Evolutionary conservation across 2,797 vertebrate genomes (phyloP).

Genomic region (Rallus crepitans): DNA sequence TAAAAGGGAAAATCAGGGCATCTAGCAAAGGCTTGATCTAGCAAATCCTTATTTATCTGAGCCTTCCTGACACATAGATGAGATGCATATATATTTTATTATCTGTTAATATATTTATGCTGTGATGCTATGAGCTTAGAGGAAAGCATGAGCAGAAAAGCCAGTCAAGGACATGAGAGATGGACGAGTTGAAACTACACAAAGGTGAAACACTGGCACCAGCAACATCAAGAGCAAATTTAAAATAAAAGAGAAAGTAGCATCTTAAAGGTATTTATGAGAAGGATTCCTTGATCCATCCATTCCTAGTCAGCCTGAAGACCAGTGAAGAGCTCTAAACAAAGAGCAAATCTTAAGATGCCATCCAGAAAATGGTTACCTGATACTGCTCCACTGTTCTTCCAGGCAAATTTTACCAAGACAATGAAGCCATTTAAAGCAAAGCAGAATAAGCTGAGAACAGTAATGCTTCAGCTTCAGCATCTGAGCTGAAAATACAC

Average conservation of each 20-base stretch:
- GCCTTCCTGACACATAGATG: not conserved
- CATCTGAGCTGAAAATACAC: not conserved
- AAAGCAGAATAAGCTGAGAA: not conserved
- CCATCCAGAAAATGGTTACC: not conserved
- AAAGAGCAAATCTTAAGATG: not conserved
- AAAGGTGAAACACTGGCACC: not conserved
- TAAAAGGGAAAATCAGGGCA: conserved; percentile 25
- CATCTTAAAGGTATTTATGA: not conserved
- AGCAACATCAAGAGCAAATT: not conserved
- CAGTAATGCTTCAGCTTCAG: not conserved
- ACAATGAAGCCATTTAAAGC: not conserved
- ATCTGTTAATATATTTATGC: conserved; percentile 58
- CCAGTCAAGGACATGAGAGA: conserved; percentile 6
- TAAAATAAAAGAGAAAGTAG: not conserved
- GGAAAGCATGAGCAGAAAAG: conserved; percentile 4
- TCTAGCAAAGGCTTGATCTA: not conserved
- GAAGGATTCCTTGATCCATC: not conserved
- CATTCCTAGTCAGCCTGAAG: not conserved
- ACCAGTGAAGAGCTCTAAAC: not conserved
- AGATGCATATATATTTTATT: conserved; percentile 55
- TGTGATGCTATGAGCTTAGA: conserved; percentile 21
- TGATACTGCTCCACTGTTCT: not conserved
- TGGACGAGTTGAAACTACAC: not conserved
- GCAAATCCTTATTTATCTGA: conserved; percentile 19
- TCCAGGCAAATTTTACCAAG: not conserved